Conservation (phyloP, 2,113 vertebrate genomes). For the Mixornis gularis region DNA sequence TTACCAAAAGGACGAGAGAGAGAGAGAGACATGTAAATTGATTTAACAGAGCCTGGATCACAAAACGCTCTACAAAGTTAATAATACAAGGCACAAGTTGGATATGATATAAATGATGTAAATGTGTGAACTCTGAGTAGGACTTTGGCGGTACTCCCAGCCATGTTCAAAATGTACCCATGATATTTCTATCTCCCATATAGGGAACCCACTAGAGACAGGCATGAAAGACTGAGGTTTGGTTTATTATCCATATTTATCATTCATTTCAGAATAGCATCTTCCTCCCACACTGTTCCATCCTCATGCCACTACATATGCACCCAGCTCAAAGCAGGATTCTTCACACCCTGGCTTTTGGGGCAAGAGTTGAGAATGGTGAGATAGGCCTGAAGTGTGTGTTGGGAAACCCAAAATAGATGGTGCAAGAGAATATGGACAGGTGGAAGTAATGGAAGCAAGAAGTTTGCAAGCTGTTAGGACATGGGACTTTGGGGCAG, state of each 20-base stretch:
- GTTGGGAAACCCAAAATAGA: slow-evolving; percentile 21
- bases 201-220: slow-evolving; percentile 39
- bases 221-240: slow-evolving; percentile 43
- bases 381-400: not conserved
- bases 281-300: slow-evolving; percentile 34
- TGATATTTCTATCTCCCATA: slow-evolving; percentile 59
- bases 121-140: slow-evolving; percentile 62
- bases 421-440: not conserved
- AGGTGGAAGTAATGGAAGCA: not conserved
- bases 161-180: slow-evolving; percentile 55
- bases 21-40: not conserved
- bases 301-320: not conserved
- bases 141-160: slow-evolving; percentile 53
- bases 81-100: slow-evolving; percentile 50
- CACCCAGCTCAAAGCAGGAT: slow-evolving; percentile 4
- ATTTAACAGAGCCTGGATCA: slow-evolving; percentile 21
- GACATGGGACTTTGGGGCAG: not conserved
- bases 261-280: slow-evolving; percentile 56
- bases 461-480: not conserved
- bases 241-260: slow-evolving; percentile 55
- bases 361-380: slow-evolving; percentile 25
- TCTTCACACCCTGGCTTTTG: slow-evolving; percentile 28
- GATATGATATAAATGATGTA: slow-evolving; percentile 61
- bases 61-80: slow-evolving; percentile 47
- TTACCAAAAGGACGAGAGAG: not conserved